Evolutionary conservation across 2,888 invertebrate genomes (phyloP).

Genomic region (Rugalucina vietnamica): DNA sequence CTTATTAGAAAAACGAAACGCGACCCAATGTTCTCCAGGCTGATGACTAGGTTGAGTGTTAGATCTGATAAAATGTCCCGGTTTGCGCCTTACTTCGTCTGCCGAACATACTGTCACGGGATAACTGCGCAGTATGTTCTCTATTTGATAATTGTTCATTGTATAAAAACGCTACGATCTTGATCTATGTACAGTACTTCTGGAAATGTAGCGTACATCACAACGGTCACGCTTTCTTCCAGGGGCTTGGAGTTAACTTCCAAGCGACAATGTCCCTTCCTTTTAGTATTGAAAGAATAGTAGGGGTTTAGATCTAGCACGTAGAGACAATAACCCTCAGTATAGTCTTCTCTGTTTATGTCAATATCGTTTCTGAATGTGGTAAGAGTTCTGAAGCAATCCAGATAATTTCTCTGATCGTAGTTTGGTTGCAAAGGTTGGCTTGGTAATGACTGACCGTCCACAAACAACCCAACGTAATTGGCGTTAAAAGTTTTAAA

Average conservation of each 20-base stretch:
- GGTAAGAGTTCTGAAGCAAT: slow-evolving; percentile 28
- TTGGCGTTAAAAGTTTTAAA: slow-evolving; percentile 44
- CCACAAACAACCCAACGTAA: slow-evolving; percentile 28
- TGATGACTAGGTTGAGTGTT: slow-evolving; percentile 20
- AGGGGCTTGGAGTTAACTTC: slow-evolving; percentile 24
- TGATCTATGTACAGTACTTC: slow-evolving; percentile 9
- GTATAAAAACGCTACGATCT: not conserved
- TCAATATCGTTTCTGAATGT: not conserved
- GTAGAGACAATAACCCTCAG: slow-evolving; percentile 31
- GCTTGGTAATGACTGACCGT: slow-evolving; percentile 21
- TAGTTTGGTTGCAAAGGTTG: slow-evolving; percentile 41
- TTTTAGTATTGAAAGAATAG: slow-evolving; percentile 24
- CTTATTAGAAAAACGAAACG: slow-evolving; percentile 19
- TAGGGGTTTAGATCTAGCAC: slow-evolving; percentile 20
- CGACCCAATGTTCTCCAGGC: slow-evolving; percentile 31
- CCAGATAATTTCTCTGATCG: not conserved
- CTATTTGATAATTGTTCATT: slow-evolving; percentile 17
- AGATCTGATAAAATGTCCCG: slow-evolving; percentile 1
- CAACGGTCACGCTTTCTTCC: slow-evolving; percentile 26
- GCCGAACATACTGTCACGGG: slow-evolving; percentile 29
- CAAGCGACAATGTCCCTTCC: slow-evolving; percentile 40
- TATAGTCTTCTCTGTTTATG: slow-evolving; percentile 12
- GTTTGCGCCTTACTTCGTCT: not conserved
- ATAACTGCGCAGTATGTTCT: not conserved
- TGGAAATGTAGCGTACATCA: slow-evolving; percentile 45